Percentiles rank a stretch among this genome's conserved stretches.
Conservation (phyloP, 1,140 invertebrate species). For the Drosophila aff. region DNA sequence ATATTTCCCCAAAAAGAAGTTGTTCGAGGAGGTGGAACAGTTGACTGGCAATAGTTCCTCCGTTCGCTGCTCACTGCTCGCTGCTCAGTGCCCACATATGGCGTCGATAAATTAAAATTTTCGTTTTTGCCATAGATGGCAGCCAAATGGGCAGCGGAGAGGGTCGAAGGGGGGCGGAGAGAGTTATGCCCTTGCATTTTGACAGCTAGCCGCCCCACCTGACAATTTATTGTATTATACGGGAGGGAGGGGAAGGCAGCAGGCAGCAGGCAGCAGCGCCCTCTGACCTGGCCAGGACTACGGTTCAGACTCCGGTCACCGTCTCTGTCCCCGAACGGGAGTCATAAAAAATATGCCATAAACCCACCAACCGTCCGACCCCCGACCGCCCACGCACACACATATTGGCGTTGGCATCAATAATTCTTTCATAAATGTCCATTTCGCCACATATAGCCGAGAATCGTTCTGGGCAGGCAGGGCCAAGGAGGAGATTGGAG, state of each 20-base stretch:
- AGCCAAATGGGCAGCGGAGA: neutral
- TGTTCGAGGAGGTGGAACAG: conserved; percentile 28
- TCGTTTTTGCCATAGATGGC: conserved; percentile 55
- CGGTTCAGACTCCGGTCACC: conserved; percentile 51
- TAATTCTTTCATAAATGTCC: conserved; percentile 84
- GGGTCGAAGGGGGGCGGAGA: neutral
- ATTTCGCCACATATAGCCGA: conserved; percentile 80
- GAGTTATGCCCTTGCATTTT: conserved; percentile 75
- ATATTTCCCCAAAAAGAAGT: conserved; percentile 80
- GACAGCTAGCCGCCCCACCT: conserved; percentile 76
- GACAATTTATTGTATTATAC: conserved; percentile 83
- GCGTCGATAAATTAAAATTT: conserved; percentile 84
- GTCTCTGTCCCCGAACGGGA: conserved; percentile 28
- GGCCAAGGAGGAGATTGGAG: conserved; percentile 5
- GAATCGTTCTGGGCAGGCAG: conserved; percentile 54
- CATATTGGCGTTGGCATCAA: conserved; percentile 74
- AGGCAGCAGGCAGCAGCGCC: neutral
- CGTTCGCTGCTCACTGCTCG: conserved; percentile 17
- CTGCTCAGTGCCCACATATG: conserved; percentile 80
- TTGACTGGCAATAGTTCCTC: conserved; percentile 17
- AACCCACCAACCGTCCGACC: conserved; percentile 34
- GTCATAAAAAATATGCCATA: conserved; percentile 81
- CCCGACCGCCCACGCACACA: conserved; percentile 24
- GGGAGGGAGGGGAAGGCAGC: neutral
- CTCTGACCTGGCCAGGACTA: conserved; percentile 53